phyloP scores from a whole-genome alignment of 2,113 vertebrate genomes.

The Hystrix brachyura region DNA sequence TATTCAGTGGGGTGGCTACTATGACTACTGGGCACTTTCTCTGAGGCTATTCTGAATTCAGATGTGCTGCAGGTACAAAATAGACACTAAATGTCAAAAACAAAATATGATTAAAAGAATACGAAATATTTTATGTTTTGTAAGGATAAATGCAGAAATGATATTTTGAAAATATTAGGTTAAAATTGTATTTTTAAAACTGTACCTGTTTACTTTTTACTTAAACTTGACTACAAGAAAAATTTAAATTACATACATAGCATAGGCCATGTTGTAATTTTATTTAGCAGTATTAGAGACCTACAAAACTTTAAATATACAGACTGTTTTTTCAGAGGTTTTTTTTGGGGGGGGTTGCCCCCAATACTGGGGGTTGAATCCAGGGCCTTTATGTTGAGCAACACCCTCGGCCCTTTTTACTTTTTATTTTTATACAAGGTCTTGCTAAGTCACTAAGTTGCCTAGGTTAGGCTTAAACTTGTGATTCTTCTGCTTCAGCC shows the following conservation, averaged over 20 bases:
- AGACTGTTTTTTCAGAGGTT: neutral
- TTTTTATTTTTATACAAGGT: neutral
- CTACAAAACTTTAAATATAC: neutral
- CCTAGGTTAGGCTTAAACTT: neutral
- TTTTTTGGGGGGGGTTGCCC: neutral
- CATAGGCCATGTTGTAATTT: neutral
- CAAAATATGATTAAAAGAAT: neutral
- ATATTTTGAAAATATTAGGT: neutral
- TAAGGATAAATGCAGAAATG: slow-evolving; percentile 1
- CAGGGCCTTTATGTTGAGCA: neutral
- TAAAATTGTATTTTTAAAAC: neutral
- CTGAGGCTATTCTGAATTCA: neutral
- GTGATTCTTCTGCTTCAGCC: neutral
- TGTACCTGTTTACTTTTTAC: neutral
- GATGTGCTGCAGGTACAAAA: neutral
- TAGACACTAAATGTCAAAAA: neutral
- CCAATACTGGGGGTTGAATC: neutral
- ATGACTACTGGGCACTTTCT: neutral
- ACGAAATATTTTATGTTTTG: neutral
- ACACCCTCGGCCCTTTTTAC: neutral
- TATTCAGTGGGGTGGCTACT: neutral
- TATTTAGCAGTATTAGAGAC: neutral
- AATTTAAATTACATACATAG: neutral
- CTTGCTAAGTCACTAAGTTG: neutral
- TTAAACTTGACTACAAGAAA: neutral